Conservation (phyloP, 2,888 invertebrate genomes). For the Cataglyphis cursor region DNA sequence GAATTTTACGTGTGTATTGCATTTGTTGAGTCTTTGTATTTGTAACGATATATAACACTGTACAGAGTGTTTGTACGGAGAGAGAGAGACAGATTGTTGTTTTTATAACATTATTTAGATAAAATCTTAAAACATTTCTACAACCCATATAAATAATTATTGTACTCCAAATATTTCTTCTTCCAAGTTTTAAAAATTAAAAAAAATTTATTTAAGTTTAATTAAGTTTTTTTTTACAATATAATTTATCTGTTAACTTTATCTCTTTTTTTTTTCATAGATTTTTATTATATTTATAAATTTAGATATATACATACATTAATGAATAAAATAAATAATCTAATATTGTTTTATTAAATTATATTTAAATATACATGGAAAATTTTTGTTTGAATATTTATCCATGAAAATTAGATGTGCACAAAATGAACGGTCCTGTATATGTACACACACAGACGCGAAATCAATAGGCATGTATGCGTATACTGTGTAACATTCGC, state of each 20-base stretch:
- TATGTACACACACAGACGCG: constrained; percentile 51
- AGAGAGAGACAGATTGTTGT: neutral
- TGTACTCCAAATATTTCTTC: neutral
- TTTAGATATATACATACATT: neutral
- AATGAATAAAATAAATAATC: neutral
- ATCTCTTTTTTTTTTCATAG: too few species aligned
- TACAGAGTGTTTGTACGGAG: neutral
- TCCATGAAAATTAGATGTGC: neutral
- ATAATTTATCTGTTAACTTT: neutral
- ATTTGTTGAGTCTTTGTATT: constrained; percentile 32
- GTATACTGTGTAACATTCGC: neutral
- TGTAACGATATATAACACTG: neutral
- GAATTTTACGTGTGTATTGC: constrained; percentile 16
- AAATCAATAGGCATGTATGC: constrained; percentile 57
- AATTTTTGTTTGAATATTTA: constrained; percentile 1
- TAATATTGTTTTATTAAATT: constrained; percentile 33
- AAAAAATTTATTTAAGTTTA: neutral
- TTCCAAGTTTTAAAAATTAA: neutral
- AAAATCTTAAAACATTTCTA: neutral
- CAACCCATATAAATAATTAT: neutral
- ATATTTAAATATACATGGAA: constrained; percentile 34
- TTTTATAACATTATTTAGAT: neutral
- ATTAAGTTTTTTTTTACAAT: too few species aligned
- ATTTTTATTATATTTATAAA: neutral
- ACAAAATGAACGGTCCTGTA: constrained; percentile 39